phyloP scores from a whole-genome alignment of 1,140 invertebrate species.

The Drosophila willistoni region DNA sequence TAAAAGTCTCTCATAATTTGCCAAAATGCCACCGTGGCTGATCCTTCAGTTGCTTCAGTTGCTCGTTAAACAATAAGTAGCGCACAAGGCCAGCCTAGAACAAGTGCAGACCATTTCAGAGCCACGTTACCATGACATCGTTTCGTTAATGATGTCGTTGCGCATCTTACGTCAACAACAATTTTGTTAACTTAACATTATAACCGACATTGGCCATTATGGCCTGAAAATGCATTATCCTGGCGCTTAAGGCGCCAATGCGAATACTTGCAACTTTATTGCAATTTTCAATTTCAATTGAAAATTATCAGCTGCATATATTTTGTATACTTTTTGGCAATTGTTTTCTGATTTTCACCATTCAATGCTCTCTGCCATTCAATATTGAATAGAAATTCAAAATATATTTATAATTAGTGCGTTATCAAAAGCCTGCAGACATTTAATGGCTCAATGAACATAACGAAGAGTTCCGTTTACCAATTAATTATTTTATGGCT shows the following conservation, averaged over 20 bases:
- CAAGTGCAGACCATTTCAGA: background rate
- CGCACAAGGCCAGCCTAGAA: slow-evolving; percentile 9
- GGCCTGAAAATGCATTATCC: background rate
- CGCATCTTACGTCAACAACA: slow-evolving; percentile 46
- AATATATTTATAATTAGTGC: background rate
- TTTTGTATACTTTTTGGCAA: slow-evolving; percentile 26
- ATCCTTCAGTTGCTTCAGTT: slow-evolving; percentile 44
- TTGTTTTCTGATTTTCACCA: slow-evolving; percentile 12
- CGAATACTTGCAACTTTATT: background rate
- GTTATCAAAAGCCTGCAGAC: too few relatives aligned
- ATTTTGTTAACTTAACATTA: slow-evolving; percentile 49
- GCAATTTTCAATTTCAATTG: slow-evolving; percentile 10
- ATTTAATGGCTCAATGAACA: background rate
- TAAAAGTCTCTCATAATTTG: slow-evolving; percentile 72
- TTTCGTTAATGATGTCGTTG: slow-evolving; percentile 62
- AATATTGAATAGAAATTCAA: too few relatives aligned
- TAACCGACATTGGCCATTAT: slow-evolving; percentile 23
- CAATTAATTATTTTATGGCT: background rate
- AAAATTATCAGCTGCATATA: slow-evolving; percentile 39
- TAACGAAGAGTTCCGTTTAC: background rate
- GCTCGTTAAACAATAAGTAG: slow-evolving; percentile 58
- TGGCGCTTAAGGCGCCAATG: background rate
- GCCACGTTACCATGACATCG: slow-evolving; percentile 15
- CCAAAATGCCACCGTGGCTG: background rate
- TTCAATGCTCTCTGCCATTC: background rate